A percentile compares a stretch with the other conserved stretches of the same genome.
These are phyloP conservation scores for Mystacides longicornis DNA, from an alignment of 2,888 invertebrate genomes.

Conservation along the genomic window DNA sequence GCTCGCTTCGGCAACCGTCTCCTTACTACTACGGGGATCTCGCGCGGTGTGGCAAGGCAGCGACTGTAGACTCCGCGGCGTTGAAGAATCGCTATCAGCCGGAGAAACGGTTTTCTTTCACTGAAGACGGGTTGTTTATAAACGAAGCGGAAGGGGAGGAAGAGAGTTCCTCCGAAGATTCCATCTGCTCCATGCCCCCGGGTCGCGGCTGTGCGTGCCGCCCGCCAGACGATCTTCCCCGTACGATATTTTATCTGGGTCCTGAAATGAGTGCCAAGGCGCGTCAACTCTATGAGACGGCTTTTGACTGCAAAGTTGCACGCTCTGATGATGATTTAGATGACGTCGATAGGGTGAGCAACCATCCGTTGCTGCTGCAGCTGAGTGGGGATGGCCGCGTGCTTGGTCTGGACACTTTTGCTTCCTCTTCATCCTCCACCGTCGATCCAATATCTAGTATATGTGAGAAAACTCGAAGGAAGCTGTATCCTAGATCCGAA, in stretches of 20 bases:
- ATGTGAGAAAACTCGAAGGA: constrained; percentile 45
- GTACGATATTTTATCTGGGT: constrained; percentile 58
- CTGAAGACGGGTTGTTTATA: constrained; percentile 55
- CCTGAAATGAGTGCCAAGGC: constrained; percentile 55
- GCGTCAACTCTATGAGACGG: constrained; percentile 81
- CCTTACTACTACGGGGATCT: constrained; percentile 80
- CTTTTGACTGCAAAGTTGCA: constrained; percentile 80
- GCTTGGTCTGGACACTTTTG: constrained; percentile 20
- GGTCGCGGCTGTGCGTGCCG: constrained; percentile 49
- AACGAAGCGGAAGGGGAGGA: constrained; percentile 32
- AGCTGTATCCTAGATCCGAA: constrained; percentile 50
- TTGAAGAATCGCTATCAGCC: constrained; percentile 34
- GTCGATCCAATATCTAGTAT: constrained; percentile 40
- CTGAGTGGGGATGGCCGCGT: constrained; percentile 35
- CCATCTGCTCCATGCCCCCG: constrained; percentile 62
- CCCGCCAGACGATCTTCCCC: constrained; percentile 53
- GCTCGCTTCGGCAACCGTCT: constrained; percentile 57
- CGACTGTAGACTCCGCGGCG: constrained; percentile 48
- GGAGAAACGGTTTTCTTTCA: constrained; percentile 57
- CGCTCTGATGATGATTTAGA: constrained; percentile 76
- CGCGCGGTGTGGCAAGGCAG: constrained; percentile 59
- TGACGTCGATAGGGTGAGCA: constrained; percentile 72
- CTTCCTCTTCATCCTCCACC: constrained; percentile 44
- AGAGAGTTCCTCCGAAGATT: constrained; percentile 45
- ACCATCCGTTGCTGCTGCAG: constrained; percentile 67